phyloP scores from a whole-genome alignment of 2,113 vertebrate genomes.

The Campylomormyrus numenius region DNA sequence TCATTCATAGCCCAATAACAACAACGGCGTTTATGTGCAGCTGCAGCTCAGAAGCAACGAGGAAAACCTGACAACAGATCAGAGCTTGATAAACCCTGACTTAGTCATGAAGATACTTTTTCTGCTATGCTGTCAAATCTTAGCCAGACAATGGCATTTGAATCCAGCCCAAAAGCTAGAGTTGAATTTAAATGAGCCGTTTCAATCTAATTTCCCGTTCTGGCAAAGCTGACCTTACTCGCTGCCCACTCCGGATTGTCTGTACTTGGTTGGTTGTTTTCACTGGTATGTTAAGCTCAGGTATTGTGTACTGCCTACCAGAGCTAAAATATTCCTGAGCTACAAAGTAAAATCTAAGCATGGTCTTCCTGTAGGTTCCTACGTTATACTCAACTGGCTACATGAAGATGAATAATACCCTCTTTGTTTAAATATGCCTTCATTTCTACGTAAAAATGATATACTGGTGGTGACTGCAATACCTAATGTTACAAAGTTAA shows the following conservation, averaged over 20 bases:
- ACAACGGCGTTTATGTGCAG: background rate
- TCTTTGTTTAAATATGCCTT: background rate
- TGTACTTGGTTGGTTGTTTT: background rate
- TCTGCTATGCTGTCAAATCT: background rate
- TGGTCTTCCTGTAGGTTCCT: background rate
- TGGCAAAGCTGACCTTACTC: background rate
- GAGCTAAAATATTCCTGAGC: background rate
- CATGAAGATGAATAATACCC: background rate
- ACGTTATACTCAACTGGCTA: background rate
- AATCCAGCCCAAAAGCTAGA: background rate
- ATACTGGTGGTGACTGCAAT: background rate
- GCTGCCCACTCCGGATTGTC: background rate
- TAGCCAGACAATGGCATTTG: background rate
- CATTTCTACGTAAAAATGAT: background rate
- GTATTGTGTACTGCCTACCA: background rate
- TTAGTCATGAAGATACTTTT: background rate
- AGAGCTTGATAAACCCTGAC: background rate
- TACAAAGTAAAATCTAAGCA: background rate
- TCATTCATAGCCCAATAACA: background rate
- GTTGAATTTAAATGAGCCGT: background rate
- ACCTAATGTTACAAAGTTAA: background rate
- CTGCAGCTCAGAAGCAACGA: background rate
- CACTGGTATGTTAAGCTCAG: background rate
- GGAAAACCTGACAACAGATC: background rate
- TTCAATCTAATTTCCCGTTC: background rate